Conservation (phyloP, 1,140 invertebrate genomes). For the Nasonia giraulti region DNA sequence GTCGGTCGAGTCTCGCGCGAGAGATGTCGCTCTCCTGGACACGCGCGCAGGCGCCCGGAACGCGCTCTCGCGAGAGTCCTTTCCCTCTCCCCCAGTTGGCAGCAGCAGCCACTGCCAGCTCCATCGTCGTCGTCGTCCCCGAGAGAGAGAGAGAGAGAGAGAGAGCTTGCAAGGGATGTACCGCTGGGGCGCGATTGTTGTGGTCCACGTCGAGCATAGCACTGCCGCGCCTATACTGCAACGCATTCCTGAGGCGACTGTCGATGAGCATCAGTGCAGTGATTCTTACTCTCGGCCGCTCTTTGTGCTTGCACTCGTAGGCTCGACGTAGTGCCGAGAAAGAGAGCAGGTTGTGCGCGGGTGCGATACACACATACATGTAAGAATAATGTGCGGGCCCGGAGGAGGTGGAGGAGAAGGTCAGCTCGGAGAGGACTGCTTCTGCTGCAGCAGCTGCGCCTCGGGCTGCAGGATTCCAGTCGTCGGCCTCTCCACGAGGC, state of each 20-base stretch:
- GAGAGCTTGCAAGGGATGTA: conserved; percentile 32
- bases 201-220: not conserved
- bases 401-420: not conserved
- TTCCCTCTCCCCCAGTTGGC: not conserved
- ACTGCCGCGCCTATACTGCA: not conserved
- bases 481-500: not conserved
- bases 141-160: conserved; percentile 31
- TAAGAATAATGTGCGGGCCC: not conserved
- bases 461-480: not conserved
- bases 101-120: not conserved
- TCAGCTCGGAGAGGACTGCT: not conserved
- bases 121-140: not conserved
- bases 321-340: no score
- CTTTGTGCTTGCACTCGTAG: no score
- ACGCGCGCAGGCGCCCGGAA: conserved; percentile 10
- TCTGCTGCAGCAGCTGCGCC: not conserved
- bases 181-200: not conserved
- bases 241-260: no score
- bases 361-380: not conserved
- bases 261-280: no score
- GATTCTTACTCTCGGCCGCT: no score
- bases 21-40: conserved; percentile 7
- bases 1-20: not conserved
- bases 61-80: conserved; percentile 40
- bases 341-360: not conserved